These are phyloP conservation scores for Tortricodes alternella DNA, from an alignment of 2,888 invertebrate species.

Conservation along the genomic window DNA sequence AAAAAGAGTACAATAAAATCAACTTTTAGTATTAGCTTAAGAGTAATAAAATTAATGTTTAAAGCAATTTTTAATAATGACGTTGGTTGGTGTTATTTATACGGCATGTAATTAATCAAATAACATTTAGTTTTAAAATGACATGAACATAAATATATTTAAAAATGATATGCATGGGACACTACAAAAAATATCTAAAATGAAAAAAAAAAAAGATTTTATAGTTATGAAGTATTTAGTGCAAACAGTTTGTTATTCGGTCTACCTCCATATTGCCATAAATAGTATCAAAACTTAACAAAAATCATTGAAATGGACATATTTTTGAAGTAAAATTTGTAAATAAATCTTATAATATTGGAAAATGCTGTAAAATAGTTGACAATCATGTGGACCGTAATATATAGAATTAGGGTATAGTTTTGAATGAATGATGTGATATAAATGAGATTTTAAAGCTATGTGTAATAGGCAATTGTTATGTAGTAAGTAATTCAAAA, in stretches of 20 bases:
- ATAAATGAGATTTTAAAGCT: conserved; percentile 67
- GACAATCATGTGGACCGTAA: conserved; percentile 15
- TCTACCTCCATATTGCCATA: background rate
- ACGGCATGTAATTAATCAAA: background rate
- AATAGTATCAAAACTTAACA: background rate
- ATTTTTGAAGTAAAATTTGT: conserved; percentile 36
- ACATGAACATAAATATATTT: too few species aligned
- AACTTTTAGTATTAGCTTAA: conserved; percentile 54
- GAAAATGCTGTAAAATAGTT: conserved; percentile 44
- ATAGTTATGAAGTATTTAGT: too few species aligned
- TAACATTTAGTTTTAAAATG: too few species aligned
- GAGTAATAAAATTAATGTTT: conserved; percentile 56
- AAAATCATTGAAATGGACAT: too few species aligned
- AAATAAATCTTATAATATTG: conserved; percentile 2
- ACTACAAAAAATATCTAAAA: too few species aligned
- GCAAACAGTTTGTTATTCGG: too few species aligned
- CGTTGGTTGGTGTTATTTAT: conserved; percentile 2
- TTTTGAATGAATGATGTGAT: conserved; percentile 80
- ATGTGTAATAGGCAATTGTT: conserved; percentile 64
- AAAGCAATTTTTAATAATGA: conserved; percentile 25
- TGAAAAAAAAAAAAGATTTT: too few species aligned
- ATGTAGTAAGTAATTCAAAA: conserved; percentile 63
- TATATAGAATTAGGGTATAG: conserved; percentile 38
- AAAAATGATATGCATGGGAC: too few species aligned
- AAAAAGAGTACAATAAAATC: conserved; percentile 71